Percentiles rank a stretch among this genome's conserved stretches.
These are phyloP conservation scores for Physeter macrocephalus DNA, from an alignment of 2,113 vertebrate species.

Conservation along the genomic window DNA sequence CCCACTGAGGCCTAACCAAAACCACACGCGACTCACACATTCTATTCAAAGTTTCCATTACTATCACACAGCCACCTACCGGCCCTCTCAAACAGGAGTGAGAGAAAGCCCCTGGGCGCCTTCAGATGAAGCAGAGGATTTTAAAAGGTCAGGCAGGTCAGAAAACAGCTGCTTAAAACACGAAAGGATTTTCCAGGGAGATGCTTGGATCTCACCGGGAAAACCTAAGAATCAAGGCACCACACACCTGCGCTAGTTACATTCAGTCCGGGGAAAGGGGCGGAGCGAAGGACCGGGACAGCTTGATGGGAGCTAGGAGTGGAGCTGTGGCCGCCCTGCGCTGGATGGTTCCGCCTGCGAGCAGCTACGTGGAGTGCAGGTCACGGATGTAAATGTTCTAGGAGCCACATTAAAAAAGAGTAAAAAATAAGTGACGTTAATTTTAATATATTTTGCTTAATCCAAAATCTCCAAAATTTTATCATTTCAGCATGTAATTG, in stretches of 20 bases:
- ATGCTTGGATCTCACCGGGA: background rate
- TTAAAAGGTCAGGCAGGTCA: slow-evolving; percentile 42
- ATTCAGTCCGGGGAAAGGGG: background rate
- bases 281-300: background rate
- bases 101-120: background rate
- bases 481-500: background rate
- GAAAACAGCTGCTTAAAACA: background rate
- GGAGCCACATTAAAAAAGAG: background rate
- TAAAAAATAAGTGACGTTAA: background rate
- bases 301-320: background rate
- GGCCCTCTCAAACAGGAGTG: background rate
- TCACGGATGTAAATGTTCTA: background rate
- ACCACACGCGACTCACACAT: background rate
- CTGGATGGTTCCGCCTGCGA: background rate
- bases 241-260: background rate
- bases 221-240: background rate
- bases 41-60: background rate
- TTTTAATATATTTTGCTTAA: background rate
- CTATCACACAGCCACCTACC: background rate
- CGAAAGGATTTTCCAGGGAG: background rate
- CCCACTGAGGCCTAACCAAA: background rate
- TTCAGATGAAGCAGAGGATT: background rate
- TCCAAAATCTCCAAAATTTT: background rate
- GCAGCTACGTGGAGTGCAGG: background rate
- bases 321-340: background rate